Evolutionary conservation across 2,113 vertebrate genomes (phyloP), one percentile per base, ranked within the genome.

Genomic region (Odocoileus hemionus): DNA sequence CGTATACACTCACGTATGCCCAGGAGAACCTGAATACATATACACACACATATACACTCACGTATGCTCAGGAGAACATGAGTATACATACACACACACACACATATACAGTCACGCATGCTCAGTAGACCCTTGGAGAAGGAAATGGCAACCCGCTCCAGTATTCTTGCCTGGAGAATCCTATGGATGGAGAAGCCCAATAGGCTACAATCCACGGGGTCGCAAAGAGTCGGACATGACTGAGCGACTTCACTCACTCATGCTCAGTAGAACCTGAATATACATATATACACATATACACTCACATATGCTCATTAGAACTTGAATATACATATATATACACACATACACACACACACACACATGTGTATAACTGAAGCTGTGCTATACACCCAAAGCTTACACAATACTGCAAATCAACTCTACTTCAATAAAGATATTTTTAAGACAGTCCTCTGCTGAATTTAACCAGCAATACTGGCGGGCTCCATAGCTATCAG

Each of bases 11-110:
- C 47, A 50, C 1, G 47, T 2, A 10, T 9, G 33, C 61, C 0
- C 61, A n/a, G 33, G 13, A 61, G 60, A 60, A 1, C 26, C 58
- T 10, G 55, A 25, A 57, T 57, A 25, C 23, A 57, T 3, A 21
- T 9, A 0, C 0, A 23, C 3, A 57, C 21, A 9, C 7, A 1
- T 5, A 15, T 15, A 52, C 50, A 52, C 21, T 9, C 21, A 57
- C 50, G 3, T 15, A 52, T 15, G 50, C 14, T 15, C 50, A 52
- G 47, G 47, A 47, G 47, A 55, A 21, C 54, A 19, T 3, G 54
- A 55, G 7, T 47, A 47, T 0, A 47, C 47, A 47, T 2, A 26
- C 6, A 33, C 14, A 33, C 13, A 33, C 13, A 61, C 50, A 50
- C 50, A 47, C 45, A 47, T 6, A 3, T 14, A 16, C 13, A 16